phyloP scores from a whole-genome alignment of 2,113 vertebrate species.

The Chroicocephalus ridibundus region DNA sequence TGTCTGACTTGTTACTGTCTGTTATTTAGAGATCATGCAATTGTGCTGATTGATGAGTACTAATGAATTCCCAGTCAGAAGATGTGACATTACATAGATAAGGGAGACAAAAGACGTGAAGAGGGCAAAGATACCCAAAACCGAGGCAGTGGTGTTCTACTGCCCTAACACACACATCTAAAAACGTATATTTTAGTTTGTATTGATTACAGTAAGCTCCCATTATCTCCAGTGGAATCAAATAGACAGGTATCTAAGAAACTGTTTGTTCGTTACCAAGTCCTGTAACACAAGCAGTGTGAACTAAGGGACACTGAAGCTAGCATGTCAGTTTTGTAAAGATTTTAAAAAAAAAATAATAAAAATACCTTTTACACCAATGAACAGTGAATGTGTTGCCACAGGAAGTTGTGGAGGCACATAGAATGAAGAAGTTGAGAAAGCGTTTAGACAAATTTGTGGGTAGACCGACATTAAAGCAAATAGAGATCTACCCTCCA shows the following conservation, averaged over 20 bases:
- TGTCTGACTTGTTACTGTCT: not conserved
- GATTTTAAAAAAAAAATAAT: not conserved
- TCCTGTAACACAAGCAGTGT: not conserved
- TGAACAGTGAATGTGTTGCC: not conserved
- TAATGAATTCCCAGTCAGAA: not conserved
- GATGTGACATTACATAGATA: not conserved
- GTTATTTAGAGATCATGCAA: not conserved
- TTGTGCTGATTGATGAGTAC: not conserved
- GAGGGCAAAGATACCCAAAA: not conserved
- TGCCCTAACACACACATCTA: not conserved
- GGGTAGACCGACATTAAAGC: not conserved
- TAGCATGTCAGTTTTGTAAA: not conserved
- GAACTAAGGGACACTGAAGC: not conserved
- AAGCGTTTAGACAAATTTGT: not conserved
- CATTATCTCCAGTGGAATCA: not conserved
- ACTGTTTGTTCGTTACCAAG: not conserved
- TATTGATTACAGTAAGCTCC: not conserved
- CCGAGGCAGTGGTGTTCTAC: not conserved
- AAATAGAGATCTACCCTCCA: not conserved
- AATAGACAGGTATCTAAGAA: not conserved
- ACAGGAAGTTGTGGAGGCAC: not conserved
- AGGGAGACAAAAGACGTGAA: not conserved
- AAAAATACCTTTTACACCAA: not conserved
- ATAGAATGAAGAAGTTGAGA: not conserved
- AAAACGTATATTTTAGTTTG: not conserved